Evolutionary conservation across 2,888 invertebrate species (phyloP), one percentile per base, ranked within the genome.

Genomic region (Megalurothrips usitatus): DNA sequence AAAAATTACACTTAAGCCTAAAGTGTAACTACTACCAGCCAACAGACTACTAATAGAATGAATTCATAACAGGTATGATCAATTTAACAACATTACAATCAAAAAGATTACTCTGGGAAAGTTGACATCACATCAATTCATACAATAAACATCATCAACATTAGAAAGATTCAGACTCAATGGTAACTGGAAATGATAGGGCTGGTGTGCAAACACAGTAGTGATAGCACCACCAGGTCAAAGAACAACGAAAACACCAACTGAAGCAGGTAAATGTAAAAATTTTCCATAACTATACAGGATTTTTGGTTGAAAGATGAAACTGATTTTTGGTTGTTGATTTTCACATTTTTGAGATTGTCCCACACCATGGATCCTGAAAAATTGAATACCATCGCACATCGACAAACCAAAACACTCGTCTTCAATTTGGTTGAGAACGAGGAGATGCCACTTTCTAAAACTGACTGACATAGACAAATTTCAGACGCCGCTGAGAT

Each of bases 111-210:
- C 68, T 75, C 26, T 12, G 11, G 34, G 34, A 43, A 43, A 43
- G 26, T 58, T 58, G 6, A 14, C 6, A 17, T 58, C 58, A 19
- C 6, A 58, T 58, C 58, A 58, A 58, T 12, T 58, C 58, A 19
- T 19, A 58, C 58, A 58, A 58, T 58, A 12, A 58, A 58, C 58
- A 8, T 19, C 58, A 58, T 58, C 26, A 23, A 75, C 23, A 26
- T 26, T 26, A 75, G 68, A 26, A 75, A 75, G 68, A 75, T 26
- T 75, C 68, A 75, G 68, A 75, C 68, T 75, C 68, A 75, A 75
- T 75, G 68, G 68, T 75, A 75, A 75, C 68, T 75, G 23, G 26
- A 75, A 58, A 75, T 75, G 26, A 9, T 23, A 75, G 26, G n/a
- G 68, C 68, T 19, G 17, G 19, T 58, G 58, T 19, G 58, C 58